Base-by-base conservation (phyloP, 2,797 vertebrate genomes). In the Sciurus carolinensis region DNA sequence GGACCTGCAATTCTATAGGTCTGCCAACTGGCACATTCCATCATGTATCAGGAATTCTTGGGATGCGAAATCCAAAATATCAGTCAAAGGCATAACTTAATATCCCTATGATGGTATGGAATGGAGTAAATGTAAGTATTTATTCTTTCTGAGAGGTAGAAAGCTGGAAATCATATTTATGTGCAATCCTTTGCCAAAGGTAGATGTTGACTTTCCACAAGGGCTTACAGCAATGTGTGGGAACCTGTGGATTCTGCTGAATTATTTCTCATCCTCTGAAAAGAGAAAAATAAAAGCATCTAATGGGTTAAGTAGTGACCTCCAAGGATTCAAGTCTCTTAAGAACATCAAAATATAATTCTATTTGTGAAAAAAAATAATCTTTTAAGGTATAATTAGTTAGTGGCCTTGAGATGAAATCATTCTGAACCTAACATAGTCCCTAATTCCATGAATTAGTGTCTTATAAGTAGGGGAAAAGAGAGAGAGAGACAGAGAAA, bases 1-100 rank as follows among this genome's bases (percentile, higher is more conserved):
- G 44, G 71, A 93, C 50, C 28, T 95, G 14, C 20, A 22, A 64
- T 57, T 42, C 75, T 90, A 18, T 2, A 18, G 57, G 7, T 54
- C 64, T 54, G 72, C 87, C 97, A 97, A 66, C 87, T 97, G 97
- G 87, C 44, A 81, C 95, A 95, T 97, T 96, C 87, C 87, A 84
- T 83, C 33, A 42, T 20, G 75, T 17, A 79, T 69, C 20, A 91
- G 90, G 57, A 91, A 96, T 96, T 96, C n/a, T 54, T 89, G 62
- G 28, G 75, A 73, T 93, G 36, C 77, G 28, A 81, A 94, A 95
- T 82, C 36, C 52, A 81, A 87, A 82, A 54, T 36, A 62, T 6
- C 44, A 95, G 52, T 39, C 67, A 91, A 50, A 52, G n/a, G 4
- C 66, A 93, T 30, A 76, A 72, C 71, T 93, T 82, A 64, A 52